Evolutionary conservation across 2,113 vertebrate genomes (phyloP).

Genomic region (Reinhardtius hippoglossoides): DNA sequence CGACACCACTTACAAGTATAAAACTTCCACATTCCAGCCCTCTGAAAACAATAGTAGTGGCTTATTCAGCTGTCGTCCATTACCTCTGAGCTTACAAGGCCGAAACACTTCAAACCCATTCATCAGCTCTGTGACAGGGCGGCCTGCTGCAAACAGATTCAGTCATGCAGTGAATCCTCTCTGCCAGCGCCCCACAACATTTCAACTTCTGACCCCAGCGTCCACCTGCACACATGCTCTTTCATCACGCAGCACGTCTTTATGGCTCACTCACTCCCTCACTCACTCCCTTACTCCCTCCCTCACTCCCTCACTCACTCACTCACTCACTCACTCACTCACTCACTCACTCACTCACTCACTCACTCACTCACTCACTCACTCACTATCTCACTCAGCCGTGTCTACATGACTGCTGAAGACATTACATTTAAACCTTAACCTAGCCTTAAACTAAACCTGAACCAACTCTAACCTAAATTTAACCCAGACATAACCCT

Average conservation of each 20-base stretch:
- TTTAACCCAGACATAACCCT: no score
- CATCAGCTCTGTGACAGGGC: slow-evolving; percentile 70
- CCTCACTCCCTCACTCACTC: no score
- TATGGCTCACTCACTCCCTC: slow-evolving; percentile 45
- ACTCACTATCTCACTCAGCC: neutral
- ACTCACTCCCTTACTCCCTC: neutral
- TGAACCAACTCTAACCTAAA: no score
- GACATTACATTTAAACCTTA: no score
- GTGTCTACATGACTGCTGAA: neutral
- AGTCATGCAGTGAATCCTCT: slow-evolving; percentile 68
- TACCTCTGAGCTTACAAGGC: slow-evolving; percentile 67
- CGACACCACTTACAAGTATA: slow-evolving; percentile 20
- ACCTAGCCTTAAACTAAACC: no score
- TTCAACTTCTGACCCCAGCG: slow-evolving; percentile 73
- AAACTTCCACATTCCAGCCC: slow-evolving; percentile 53
- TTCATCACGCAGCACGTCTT: slow-evolving; percentile 70
- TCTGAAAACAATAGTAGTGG: slow-evolving; percentile 54
- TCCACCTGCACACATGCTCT: slow-evolving; percentile 72
- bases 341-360: slow-evolving; percentile 21
- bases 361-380: neutral
- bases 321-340: no score
- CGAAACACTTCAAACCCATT: slow-evolving; percentile 69
- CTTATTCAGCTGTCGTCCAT: slow-evolving; percentile 72
- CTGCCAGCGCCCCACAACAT: slow-evolving; percentile 39
- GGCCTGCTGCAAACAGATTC: slow-evolving; percentile 63